Conservation (phyloP, 2,113 vertebrate genomes). For the Pelobates fuscus region DNA sequence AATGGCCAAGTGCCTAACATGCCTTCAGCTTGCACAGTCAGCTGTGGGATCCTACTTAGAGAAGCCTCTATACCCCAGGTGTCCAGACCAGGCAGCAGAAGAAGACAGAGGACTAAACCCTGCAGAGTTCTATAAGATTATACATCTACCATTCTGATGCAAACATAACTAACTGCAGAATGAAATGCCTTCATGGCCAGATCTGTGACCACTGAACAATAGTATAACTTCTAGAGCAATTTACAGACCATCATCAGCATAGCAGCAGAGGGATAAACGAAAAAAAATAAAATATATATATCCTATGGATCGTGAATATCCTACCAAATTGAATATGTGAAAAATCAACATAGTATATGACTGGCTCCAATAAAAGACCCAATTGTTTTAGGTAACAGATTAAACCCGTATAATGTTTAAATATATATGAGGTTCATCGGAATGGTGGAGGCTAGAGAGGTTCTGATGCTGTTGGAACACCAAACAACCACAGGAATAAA, state of each 20-base stretch:
- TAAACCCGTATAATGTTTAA: conserved; percentile 39
- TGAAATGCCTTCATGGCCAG: background rate
- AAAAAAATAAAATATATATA: background rate
- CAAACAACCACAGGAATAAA: conserved; percentile 23
- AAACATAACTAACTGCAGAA: background rate
- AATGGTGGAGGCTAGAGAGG: conserved; percentile 32
- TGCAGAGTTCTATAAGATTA: too few species aligned
- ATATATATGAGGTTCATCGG: conserved; percentile 4
- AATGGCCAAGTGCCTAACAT: too few species aligned
- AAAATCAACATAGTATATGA: conserved; percentile 5
- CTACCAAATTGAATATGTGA: background rate
- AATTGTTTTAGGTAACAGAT: conserved; percentile 15
- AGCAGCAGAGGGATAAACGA: background rate
- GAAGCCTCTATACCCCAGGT: background rate
- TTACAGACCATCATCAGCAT: background rate
- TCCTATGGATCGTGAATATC: background rate
- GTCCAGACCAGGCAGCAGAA: background rate
- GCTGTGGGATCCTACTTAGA: too few species aligned
- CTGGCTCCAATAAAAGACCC: background rate
- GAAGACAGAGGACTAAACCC: background rate
- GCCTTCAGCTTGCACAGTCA: too few species aligned
- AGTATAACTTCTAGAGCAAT: background rate
- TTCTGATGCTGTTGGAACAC: conserved; percentile 28
- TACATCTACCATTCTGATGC: background rate
- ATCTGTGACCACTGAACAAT: background rate